Base-by-base conservation (phyloP, 2,888 invertebrate genomes). In the Xestobium rufovillosum region DNA sequence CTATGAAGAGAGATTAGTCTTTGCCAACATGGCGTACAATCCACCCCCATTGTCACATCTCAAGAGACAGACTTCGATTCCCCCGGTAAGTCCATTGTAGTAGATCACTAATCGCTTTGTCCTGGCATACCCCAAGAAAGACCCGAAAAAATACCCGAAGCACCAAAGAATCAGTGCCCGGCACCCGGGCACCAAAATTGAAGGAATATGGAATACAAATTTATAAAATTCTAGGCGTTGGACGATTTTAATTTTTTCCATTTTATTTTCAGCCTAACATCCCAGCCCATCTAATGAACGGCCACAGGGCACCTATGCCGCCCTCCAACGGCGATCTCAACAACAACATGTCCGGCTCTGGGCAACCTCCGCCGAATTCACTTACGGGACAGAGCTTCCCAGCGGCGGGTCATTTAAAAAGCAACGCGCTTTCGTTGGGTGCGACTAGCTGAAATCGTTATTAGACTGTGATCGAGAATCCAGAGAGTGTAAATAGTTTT, bases 1-100 rank as follows among this genome's bases (percentile, higher is more conserved):
- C 67, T 96, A 95, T 63, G 94, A 95, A 62, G 95, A 96, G 69
- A 73, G 94, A 50, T 73, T 92, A 66, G 89, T 94, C 47, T 94
- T 94, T 63, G 92, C 94, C 44, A 91, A 89, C 62, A 89, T 94
- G 87, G 86, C 89, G 30, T 85, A 87, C 70, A 89, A 89, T 63
- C 89, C 91, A 40, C 82, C 76, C 28, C 83, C 84, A 42, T 71
- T 89, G 40, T 82, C 87, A 29, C 87, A 88, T 56, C 72, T 83
- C 39, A 83, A 83, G 61, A 68, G 83, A 46, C 83, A 83, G 62
- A 76, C 78, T 16, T 75, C 45, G 65, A 75, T 77, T 17, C 76
- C 76, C 31, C 75, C 75, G 65, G 76, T 76, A 69, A 71, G 68
- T 55, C 29, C 4, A n/a, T n/a, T n/a, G n/a, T n/a, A n/a, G n/a